phyloP scores from a whole-genome alignment of 1,140 invertebrate genomes.

The Lasioglossum albipes region DNA sequence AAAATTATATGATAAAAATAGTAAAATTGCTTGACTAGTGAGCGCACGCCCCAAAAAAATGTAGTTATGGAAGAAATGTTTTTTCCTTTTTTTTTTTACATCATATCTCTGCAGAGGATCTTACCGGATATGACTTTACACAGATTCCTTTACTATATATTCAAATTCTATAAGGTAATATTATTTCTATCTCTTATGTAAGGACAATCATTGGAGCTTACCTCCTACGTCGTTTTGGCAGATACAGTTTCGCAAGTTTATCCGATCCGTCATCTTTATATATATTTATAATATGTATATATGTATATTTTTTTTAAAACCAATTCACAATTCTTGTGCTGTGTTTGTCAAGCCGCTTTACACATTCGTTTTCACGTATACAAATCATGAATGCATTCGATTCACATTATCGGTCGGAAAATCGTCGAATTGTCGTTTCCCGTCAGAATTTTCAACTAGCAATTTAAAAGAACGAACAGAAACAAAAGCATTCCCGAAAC shows the following conservation, averaged over 20 bases:
- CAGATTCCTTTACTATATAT: slow-evolving; percentile 52
- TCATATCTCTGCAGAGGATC: slow-evolving; percentile 52
- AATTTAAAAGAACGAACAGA: neutral
- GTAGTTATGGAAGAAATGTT: slow-evolving; percentile 73
- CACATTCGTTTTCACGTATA: slow-evolving; percentile 42
- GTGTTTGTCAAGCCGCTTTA: slow-evolving; percentile 54
- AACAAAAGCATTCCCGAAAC: neutral
- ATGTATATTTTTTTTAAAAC: slow-evolving; percentile 12
- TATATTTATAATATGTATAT: neutral
- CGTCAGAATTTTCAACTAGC: neutral
- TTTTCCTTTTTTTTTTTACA: slow-evolving; percentile 48
- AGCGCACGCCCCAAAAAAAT: slow-evolving; percentile 70
- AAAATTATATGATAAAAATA: slow-evolving; percentile 63
- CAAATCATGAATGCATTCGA: slow-evolving; percentile 9
- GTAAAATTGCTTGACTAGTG: slow-evolving; percentile 79
- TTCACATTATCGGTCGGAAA: neutral
- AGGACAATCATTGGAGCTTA: slow-evolving; percentile 52
- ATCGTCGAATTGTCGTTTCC: neutral
- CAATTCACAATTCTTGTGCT: slow-evolving; percentile 54
- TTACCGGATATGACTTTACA: slow-evolving; percentile 53
- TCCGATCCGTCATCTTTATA: slow-evolving; percentile 2
- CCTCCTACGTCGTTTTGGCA: slow-evolving; percentile 56
- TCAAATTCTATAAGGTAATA: slow-evolving; percentile 60
- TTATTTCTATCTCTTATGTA: slow-evolving; percentile 59
- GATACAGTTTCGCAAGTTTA: slow-evolving; percentile 47